phyloP scores from a whole-genome alignment of 30 jellyfish, hydroid and myxozoan species.

The Morbakka virulenta region DNA sequence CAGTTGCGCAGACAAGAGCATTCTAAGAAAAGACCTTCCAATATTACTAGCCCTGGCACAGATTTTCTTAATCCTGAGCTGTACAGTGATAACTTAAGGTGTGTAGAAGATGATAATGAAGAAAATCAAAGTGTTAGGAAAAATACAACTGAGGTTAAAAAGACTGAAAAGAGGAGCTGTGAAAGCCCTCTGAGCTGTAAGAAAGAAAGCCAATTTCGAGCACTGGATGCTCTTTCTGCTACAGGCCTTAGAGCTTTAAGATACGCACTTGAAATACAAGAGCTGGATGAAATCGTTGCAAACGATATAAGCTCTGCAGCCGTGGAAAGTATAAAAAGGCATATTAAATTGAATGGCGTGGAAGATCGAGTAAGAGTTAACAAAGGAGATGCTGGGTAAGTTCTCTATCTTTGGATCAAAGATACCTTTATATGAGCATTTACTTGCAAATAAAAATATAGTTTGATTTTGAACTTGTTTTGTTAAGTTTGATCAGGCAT shows the following conservation, averaged over 20 bases:
- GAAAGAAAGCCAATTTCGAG: not conserved
- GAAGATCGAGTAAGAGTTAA: constrained; percentile 43
- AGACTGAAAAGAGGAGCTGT: not conserved
- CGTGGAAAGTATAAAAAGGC: constrained; percentile 58
- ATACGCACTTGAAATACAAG: constrained; percentile 79
- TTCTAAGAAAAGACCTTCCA: not conserved
- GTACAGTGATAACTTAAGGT: not conserved
- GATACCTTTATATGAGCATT: not conserved
- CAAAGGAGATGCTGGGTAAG: constrained; percentile 87
- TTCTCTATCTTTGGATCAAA: not conserved
- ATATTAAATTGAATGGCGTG: constrained; percentile 51
- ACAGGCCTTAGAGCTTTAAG: constrained; percentile 90
- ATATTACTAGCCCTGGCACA: not conserved
- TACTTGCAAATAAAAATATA: not conserved
- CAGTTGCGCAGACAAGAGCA: not conserved
- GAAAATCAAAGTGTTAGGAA: not conserved
- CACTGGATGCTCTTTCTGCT: constrained; percentile 95
- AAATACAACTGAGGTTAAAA: not conserved
- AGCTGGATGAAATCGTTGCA: constrained; percentile 53
- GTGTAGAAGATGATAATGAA: not conserved
- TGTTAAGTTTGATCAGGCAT: too few relatives aligned
- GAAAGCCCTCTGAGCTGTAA: too few relatives aligned
- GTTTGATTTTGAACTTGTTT: not conserved
- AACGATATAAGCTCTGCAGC: constrained; percentile 88
- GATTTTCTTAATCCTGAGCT: not conserved